A percentile compares a stretch with the other conserved stretches of the same genome.
These are phyloP conservation scores for Apotomis betuletana DNA, from an alignment of 2,888 invertebrate species.

Conservation along the genomic window DNA sequence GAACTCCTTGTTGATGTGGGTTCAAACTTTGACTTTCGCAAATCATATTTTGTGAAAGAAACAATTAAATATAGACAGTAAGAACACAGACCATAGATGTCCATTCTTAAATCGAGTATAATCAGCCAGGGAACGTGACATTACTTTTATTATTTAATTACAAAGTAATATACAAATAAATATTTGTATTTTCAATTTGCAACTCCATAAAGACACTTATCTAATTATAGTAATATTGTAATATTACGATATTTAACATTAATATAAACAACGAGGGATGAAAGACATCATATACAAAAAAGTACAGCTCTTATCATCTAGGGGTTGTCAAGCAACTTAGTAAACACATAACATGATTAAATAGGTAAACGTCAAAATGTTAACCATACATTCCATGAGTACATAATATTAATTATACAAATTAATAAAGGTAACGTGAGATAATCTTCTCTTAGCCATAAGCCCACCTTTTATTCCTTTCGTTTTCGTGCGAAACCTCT, in stretches of 20 bases:
- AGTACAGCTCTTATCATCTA: slow-evolving; percentile 70
- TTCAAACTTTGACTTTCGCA: no score
- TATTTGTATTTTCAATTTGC: background rate
- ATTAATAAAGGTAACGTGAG: slow-evolving; percentile 44
- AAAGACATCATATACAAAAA: slow-evolving; percentile 70
- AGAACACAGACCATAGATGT: no score
- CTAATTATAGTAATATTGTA: background rate
- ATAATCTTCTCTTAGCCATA: slow-evolving; percentile 47
- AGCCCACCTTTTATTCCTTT: slow-evolving; percentile 57
- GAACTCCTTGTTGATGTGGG: no score
- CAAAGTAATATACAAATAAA: slow-evolving; percentile 8
- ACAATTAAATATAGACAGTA: background rate
- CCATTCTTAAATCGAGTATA: no score
- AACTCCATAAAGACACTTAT: background rate
- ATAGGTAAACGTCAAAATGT: slow-evolving; percentile 28
- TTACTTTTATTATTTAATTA: background rate
- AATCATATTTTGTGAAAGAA: no score
- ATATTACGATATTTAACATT: slow-evolving; percentile 1
- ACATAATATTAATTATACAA: slow-evolving; percentile 29
- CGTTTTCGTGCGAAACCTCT: slow-evolving; percentile 81
- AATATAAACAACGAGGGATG: slow-evolving; percentile 67
- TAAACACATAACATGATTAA: slow-evolving; percentile 23
- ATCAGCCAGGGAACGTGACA: background rate
- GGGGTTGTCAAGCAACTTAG: slow-evolving; percentile 28
- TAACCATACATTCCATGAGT: slow-evolving; percentile 30